Evolutionary conservation across 2,888 invertebrate species (phyloP).

Genomic region (Mechanitis messenoides): DNA sequence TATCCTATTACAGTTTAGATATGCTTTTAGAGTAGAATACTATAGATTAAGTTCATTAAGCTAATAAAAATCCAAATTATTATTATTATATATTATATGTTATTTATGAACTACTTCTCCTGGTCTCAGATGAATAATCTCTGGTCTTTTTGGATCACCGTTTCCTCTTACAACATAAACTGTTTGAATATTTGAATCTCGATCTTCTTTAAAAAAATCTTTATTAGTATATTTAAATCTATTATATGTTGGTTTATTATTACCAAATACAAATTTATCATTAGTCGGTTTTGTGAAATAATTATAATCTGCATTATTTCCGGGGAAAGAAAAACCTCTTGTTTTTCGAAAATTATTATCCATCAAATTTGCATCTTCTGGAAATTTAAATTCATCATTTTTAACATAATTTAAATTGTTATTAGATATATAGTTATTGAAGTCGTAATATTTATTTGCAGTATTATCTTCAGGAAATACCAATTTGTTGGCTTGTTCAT

Average conservation of each 20-base stretch:
- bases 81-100: too few relatives aligned
- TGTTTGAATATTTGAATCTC: slow-evolving; percentile 39
- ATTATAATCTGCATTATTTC: slow-evolving; percentile 12
- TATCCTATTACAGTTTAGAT: too few relatives aligned
- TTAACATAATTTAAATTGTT: slow-evolving; percentile 16
- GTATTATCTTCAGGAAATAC: slow-evolving; percentile 43
- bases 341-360: slow-evolving; percentile 19
- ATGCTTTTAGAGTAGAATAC: too few relatives aligned
- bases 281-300: slow-evolving; percentile 3
- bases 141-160: slow-evolving; percentile 66
- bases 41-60: too few relatives aligned
- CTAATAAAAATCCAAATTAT: too few relatives aligned
- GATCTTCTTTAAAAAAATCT: slow-evolving; percentile 25
- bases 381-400: slow-evolving; percentile 35
- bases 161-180: slow-evolving; percentile 69
- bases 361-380: slow-evolving; percentile 23
- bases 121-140: slow-evolving; percentile 57
- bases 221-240: slow-evolving; percentile 20
- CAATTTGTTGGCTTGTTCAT: slow-evolving; percentile 42
- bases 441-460: slow-evolving; percentile 7
- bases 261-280: slow-evolving; percentile 8
- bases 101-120: slow-evolving; percentile 39
- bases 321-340: slow-evolving; percentile 35
- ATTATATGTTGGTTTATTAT: slow-evolving; percentile 9
- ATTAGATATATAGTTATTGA: neutral